A percentile compares a stretch with the other conserved stretches of the same genome.
phyloP scores from a whole-genome alignment of 2,113 vertebrate species.

The Lycaon pictus region DNA sequence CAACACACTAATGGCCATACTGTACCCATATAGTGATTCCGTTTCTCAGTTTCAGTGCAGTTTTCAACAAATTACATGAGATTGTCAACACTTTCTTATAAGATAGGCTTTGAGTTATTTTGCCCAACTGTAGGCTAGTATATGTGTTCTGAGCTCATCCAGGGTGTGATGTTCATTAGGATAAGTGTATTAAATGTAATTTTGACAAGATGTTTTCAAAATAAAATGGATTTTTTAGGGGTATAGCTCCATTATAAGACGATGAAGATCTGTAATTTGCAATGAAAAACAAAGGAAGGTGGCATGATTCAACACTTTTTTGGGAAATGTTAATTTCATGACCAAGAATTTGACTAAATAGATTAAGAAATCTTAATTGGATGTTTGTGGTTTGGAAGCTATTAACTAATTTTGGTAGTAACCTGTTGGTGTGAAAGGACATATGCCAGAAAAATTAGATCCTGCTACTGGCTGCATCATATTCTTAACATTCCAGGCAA shows the following conservation, averaged over 20 bases:
- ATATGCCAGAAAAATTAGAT: not conserved
- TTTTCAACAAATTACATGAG: not conserved
- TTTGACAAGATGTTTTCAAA: not conserved
- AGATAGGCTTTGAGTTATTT: not conserved
- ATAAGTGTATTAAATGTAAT: not conserved
- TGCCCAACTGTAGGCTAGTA: not conserved
- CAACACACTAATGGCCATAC: not conserved
- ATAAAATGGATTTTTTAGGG: not conserved
- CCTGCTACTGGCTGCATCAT: not conserved
- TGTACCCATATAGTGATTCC: not conserved
- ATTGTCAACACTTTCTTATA: too few relatives aligned
- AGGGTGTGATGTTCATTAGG: not conserved
- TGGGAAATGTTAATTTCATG: not conserved
- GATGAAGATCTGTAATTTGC: not conserved
- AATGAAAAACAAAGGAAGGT: not conserved
- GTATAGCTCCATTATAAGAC: not conserved
- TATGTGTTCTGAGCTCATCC: not conserved
- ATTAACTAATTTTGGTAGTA: not conserved
- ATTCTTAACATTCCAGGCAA: not conserved
- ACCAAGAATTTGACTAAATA: not conserved
- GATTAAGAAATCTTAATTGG: not conserved
- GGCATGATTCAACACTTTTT: not conserved
- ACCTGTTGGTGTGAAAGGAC: not conserved
- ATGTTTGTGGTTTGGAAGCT: not conserved
- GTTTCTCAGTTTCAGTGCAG: not conserved